Percentiles rank a stretch among this genome's conserved stretches.
Conservation (phyloP, 2,888 invertebrate species). For the Cartodere bifasciata region DNA sequence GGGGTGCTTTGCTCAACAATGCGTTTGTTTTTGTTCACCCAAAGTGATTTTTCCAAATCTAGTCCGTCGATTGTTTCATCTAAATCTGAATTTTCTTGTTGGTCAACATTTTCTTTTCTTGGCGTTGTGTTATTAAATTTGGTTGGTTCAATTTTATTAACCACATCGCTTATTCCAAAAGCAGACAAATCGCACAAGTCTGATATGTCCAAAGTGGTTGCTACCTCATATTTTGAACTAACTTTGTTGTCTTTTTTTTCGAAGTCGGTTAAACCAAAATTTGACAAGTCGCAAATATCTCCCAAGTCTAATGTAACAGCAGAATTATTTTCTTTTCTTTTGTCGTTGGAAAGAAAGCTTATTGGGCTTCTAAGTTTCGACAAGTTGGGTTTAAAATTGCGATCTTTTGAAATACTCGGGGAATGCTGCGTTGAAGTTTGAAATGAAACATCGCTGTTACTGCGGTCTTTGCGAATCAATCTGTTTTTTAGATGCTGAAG, state of each 20-base stretch:
- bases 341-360: constrained; percentile 8
- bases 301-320: constrained; percentile 11
- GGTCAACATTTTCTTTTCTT: background rate
- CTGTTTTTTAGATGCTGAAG: constrained; percentile 3
- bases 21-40: too few species aligned
- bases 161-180: constrained; percentile 16
- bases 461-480: constrained; percentile 1
- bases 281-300: constrained; percentile 18
- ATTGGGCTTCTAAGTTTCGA: constrained; percentile 8
- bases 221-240: constrained; percentile 3
- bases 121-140: constrained; percentile 1
- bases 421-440: background rate
- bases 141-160: constrained; percentile 5
- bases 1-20: too few species aligned
- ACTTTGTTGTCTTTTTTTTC: constrained; percentile 5
- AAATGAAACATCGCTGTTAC: constrained; percentile 1
- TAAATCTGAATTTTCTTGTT: background rate
- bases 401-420: constrained; percentile 9
- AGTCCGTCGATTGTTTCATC: background rate
- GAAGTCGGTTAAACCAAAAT: constrained; percentile 14
- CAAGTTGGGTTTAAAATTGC: constrained; percentile 4
- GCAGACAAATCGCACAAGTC: constrained; percentile 20
- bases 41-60: too few species aligned
- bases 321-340: constrained; percentile 4
- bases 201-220: constrained; percentile 8